Percentiles rank a stretch among this genome's conserved stretches.
Evolutionary conservation across 2,797 vertebrate genomes (phyloP).

Genomic region (Hippopotamyrus pictus): DNA sequence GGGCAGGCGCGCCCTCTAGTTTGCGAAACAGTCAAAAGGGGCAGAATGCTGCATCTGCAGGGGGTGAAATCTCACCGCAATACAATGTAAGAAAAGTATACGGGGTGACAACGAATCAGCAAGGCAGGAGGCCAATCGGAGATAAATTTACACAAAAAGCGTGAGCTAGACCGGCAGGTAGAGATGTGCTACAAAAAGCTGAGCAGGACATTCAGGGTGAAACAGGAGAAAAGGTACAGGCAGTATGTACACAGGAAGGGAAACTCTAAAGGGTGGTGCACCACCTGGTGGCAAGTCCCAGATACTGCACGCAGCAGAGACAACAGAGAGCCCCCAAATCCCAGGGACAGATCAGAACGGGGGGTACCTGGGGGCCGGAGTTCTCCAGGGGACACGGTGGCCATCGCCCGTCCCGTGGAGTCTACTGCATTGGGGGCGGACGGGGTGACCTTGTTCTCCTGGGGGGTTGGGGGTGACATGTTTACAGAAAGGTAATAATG

Average conservation of each 20-base stretch:
- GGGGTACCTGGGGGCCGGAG: slow-evolving; percentile 87
- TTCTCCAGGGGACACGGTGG: slow-evolving; percentile 58
- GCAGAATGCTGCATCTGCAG: slow-evolving; percentile 42
- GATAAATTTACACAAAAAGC: slow-evolving; percentile 33
- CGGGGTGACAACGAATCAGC: slow-evolving; percentile 11
- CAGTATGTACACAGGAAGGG: slow-evolving; percentile 81
- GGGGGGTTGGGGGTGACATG: background rate
- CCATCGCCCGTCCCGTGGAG: slow-evolving; percentile 54
- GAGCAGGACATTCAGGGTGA: slow-evolving; percentile 64
- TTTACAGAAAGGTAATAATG: background rate
- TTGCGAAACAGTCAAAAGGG: background rate
- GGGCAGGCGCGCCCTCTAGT: background rate
- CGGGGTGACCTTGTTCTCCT: slow-evolving; percentile 70
- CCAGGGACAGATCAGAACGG: slow-evolving; percentile 79
- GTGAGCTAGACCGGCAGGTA: slow-evolving; percentile 25
- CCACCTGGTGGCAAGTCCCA: slow-evolving; percentile 78
- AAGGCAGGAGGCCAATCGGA: slow-evolving; percentile 32
- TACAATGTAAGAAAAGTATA: background rate
- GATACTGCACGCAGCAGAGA: slow-evolving; percentile 67
- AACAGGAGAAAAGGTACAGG: slow-evolving; percentile 68
- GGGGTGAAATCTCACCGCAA: slow-evolving; percentile 12
- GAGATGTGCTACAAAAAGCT: slow-evolving; percentile 60
- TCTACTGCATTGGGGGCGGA: slow-evolving; percentile 64
- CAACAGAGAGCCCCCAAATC: slow-evolving; percentile 61
- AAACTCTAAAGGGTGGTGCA: slow-evolving; percentile 79